Conservation (phyloP, 2,113 vertebrate genomes). For the Colistium nudipinnis region DNA sequence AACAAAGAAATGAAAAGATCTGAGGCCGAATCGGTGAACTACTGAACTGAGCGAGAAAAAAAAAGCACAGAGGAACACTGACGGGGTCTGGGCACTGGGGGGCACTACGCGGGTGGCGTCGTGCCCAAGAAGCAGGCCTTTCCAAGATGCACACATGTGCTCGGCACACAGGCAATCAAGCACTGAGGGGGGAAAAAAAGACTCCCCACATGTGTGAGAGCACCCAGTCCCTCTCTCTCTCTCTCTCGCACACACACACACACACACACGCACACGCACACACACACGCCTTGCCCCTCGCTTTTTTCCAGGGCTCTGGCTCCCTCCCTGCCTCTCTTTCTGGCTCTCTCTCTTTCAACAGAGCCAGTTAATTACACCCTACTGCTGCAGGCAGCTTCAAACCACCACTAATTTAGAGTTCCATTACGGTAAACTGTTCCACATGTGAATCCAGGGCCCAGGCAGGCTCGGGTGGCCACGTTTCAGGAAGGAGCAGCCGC, state of each 20-base stretch:
- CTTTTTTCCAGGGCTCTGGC: constrained; percentile 70
- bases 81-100: constrained; percentile 79
- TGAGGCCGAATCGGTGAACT: constrained; percentile 68
- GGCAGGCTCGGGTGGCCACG: constrained; percentile 84
- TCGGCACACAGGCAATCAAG: constrained; percentile 70
- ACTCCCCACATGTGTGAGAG: constrained; percentile 60
- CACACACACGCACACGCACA: constrained; percentile 43
- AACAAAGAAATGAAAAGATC: constrained; percentile 67
- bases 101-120: constrained; percentile 78
- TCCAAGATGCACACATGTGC: constrained; percentile 61
- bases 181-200: constrained; percentile 49
- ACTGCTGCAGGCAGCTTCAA: constrained; percentile 87
- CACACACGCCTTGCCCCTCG: constrained; percentile 65
- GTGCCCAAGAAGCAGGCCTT: constrained; percentile 57
- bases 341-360: constrained; percentile 85
- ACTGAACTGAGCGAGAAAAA: constrained; percentile 65
- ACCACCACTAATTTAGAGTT: constrained; percentile 88
- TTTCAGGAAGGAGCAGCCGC: constrained; percentile 83
- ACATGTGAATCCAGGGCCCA: constrained; percentile 83
- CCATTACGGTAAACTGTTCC: constrained; percentile 89
- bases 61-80: constrained; percentile 67
- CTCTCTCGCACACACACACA: constrained; percentile 40
- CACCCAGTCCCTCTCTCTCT: constrained; percentile 26
- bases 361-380: constrained; percentile 88
- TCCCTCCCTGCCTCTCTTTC: constrained; percentile 78